Percentiles rank a stretch among this genome's conserved stretches.
Conservation (phyloP, 1,140 invertebrate species). For the Varroa destructor region DNA sequence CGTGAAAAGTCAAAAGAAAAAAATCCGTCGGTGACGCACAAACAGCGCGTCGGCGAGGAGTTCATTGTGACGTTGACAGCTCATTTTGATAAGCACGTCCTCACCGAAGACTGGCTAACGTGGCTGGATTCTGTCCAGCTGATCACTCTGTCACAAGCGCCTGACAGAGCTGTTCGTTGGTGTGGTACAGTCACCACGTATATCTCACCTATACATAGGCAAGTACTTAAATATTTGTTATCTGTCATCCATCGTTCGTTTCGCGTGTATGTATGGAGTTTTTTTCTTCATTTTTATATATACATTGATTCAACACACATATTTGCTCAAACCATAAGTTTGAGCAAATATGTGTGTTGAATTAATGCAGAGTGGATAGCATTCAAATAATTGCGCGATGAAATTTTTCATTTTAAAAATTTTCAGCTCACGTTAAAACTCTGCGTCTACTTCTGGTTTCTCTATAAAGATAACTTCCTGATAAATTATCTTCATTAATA, state of each 20-base stretch:
- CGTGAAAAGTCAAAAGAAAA: conserved; percentile 19
- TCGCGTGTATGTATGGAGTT: background rate
- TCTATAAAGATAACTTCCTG: too few relatives aligned
- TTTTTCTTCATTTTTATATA: background rate
- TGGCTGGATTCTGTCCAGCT: conserved; percentile 11
- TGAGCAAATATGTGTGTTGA: too few relatives aligned
- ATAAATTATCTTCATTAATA: too few relatives aligned
- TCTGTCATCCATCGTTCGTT: background rate
- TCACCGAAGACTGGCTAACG: conserved; percentile 26
- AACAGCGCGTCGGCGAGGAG: conserved; percentile 18
- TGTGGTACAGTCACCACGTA: conserved; percentile 14
- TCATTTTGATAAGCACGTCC: conserved; percentile 20
- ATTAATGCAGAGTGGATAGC: too few relatives aligned
- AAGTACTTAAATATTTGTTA: background rate
- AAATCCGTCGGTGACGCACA: background rate
- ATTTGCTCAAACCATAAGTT: too few relatives aligned
- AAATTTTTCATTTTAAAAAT: too few relatives aligned
- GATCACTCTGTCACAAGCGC: conserved; percentile 10
- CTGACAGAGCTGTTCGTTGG: conserved; percentile 25
- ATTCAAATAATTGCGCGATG: too few relatives aligned
- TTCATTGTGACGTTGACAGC: conserved; percentile 20
- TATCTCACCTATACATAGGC: conserved; percentile 15
- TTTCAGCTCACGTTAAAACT: too few relatives aligned
- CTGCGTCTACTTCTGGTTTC: too few relatives aligned
- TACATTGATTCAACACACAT: too few relatives aligned